Conservation (phyloP, 2,888 invertebrate genomes). For the Stenotaenia linearis region DNA sequence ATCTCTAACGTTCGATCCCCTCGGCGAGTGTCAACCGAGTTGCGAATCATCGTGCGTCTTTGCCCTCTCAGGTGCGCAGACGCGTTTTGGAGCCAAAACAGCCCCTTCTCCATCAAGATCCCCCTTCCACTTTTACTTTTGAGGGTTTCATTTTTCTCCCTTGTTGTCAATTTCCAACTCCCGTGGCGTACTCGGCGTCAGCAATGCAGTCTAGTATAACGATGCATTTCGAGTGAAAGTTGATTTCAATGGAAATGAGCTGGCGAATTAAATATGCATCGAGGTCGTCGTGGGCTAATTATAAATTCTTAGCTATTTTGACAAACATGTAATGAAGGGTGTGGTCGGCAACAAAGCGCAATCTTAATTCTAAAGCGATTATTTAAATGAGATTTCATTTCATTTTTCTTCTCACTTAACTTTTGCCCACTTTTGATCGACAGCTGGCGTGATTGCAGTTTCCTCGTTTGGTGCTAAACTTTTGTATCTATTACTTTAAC, state of each 20-base stretch:
- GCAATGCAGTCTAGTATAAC: too few relatives aligned
- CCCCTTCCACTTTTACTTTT: not conserved
- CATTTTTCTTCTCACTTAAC: not conserved
- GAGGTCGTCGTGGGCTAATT: not conserved
- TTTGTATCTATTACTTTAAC: not conserved
- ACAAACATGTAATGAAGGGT: not conserved
- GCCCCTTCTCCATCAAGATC: not conserved
- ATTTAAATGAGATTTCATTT: not conserved
- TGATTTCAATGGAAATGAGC: not conserved
- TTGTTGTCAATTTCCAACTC: not conserved
- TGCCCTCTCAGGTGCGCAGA: not conserved
- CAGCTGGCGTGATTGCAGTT: not conserved
- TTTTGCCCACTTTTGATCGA: not conserved
- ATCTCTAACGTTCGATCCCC: not conserved
- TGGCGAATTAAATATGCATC: not conserved
- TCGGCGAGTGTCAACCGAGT: not conserved
- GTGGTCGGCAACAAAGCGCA: not conserved
- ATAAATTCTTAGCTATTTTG: not conserved
- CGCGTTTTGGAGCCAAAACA: not conserved
- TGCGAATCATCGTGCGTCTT: not conserved
- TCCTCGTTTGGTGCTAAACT: not conserved
- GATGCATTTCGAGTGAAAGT: not conserved
- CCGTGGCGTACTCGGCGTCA: too few relatives aligned
- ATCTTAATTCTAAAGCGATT: not conserved
- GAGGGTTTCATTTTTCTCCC: not conserved